phyloP scores from a whole-genome alignment of 92 coral and sea anemone species.

The Pocillopora grandis region DNA sequence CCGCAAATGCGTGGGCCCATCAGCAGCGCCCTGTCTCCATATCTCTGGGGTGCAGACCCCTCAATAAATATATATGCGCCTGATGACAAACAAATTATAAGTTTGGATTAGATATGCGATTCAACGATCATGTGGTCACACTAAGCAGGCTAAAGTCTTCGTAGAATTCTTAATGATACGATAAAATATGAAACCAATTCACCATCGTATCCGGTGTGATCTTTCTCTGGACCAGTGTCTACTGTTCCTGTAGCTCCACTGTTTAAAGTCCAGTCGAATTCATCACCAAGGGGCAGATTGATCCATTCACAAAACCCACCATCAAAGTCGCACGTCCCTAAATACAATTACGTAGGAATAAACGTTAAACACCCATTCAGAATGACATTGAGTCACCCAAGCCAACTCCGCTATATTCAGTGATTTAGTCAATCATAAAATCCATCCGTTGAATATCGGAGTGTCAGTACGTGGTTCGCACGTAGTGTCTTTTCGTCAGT shows the following conservation, averaged over 20 bases:
- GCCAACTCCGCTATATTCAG: too few species aligned
- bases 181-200: not conserved
- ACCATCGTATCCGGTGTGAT: constrained; percentile 79
- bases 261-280: constrained; percentile 76
- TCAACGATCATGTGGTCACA: too few species aligned
- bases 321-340: constrained; percentile 89
- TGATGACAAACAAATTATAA: not conserved
- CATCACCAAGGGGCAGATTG: constrained; percentile 76
- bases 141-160: too few species aligned
- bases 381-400: too few species aligned
- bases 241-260: constrained; percentile 71
- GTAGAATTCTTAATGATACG: too few species aligned
- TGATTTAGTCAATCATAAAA: not conserved
- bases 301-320: constrained; percentile 89
- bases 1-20: constrained; percentile 86
- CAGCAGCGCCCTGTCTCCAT: constrained; percentile 70
- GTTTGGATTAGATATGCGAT: not conserved
- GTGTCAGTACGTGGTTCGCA: too few species aligned
- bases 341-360: not conserved
- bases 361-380: too few species aligned
- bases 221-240: constrained; percentile 74
- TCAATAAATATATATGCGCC: constrained; percentile 84
- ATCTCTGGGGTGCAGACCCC: constrained; percentile 48
- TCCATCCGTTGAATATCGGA: not conserved
- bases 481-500: not conserved